A percentile compares a stretch with the other conserved stretches of the same genome.
Conservation (phyloP, 92 coral and sea anemone species). For the Actinernus sp. region DNA sequence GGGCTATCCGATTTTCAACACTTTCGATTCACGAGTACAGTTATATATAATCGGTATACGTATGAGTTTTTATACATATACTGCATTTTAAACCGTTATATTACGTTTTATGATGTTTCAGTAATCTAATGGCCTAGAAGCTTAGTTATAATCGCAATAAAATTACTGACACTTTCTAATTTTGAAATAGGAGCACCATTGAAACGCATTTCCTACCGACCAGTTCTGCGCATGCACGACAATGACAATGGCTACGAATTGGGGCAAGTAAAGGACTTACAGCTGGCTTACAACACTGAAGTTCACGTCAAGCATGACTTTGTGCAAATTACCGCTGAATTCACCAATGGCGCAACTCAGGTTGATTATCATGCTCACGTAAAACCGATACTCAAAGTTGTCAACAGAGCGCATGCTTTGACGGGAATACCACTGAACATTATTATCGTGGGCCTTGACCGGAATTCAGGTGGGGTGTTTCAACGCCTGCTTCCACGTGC, state of each 20-base stretch:
- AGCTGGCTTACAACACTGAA: background rate
- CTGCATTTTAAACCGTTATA: no score
- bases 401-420: slow-evolving; percentile 30
- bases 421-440: slow-evolving; percentile 55
- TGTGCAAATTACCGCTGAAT: slow-evolving; percentile 42
- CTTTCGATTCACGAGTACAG: no score
- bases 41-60: no score
- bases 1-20: no score
- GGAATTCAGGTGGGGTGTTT: slow-evolving; percentile 62
- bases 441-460: slow-evolving; percentile 60
- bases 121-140: no score
- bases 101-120: no score
- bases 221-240: background rate
- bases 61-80: no score
- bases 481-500: slow-evolving; percentile 58
- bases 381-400: slow-evolving; percentile 41
- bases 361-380: slow-evolving; percentile 63
- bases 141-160: no score
- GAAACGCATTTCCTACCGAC: background rate
- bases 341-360: slow-evolving; percentile 27
- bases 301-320: slow-evolving; percentile 50
- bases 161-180: no score
- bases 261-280: background rate
- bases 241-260: background rate
- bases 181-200: background rate